phyloP scores from a whole-genome alignment of 1,140 invertebrate species.

The Drosophila pruinosa region DNA sequence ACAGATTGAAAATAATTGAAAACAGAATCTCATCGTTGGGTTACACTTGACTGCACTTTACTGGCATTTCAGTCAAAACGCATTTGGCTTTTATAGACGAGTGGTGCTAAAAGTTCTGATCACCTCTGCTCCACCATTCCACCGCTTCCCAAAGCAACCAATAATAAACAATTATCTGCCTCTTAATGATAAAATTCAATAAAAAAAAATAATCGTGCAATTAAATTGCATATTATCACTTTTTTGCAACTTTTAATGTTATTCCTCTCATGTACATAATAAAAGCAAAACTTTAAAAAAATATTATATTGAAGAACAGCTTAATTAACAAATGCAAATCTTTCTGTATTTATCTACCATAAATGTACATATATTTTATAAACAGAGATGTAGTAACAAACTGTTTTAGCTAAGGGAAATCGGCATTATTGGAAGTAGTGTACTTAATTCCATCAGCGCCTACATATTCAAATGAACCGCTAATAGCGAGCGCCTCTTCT shows the following conservation, averaged over 20 bases:
- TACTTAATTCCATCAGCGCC: conserved; percentile 87
- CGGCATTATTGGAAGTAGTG: conserved; percentile 87
- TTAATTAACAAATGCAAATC: conserved; percentile 2
- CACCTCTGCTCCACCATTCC: conserved; percentile 9
- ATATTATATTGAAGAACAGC: not conserved
- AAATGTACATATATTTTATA: conserved; percentile 2
- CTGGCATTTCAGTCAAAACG: conserved; percentile 30
- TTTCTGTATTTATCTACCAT: conserved; percentile 24
- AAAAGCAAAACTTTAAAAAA: conserved; percentile 21
- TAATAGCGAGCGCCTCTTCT: conserved; percentile 85
- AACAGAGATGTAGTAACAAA: too few relatives aligned
- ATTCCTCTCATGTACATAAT: conserved; percentile 33
- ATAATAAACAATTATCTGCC: conserved; percentile 26
- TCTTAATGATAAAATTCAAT: conserved; percentile 56
- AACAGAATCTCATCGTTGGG: conserved; percentile 28
- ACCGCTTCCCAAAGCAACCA: conserved; percentile 30
- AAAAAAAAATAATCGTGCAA: conserved; percentile 42
- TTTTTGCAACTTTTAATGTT: conserved; percentile 38
- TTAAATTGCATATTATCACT: conserved; percentile 74
- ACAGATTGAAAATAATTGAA: conserved; percentile 42
- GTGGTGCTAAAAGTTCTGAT: conserved; percentile 13
- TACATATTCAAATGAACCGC: conserved; percentile 87
- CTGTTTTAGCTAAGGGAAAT: conserved; percentile 82
- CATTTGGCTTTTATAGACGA: conserved; percentile 49
- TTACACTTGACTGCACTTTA: conserved; percentile 51